Evolutionary conservation across 2,113 vertebrate genomes (phyloP).

Genomic region (Ictidomys tridecemlineatus): DNA sequence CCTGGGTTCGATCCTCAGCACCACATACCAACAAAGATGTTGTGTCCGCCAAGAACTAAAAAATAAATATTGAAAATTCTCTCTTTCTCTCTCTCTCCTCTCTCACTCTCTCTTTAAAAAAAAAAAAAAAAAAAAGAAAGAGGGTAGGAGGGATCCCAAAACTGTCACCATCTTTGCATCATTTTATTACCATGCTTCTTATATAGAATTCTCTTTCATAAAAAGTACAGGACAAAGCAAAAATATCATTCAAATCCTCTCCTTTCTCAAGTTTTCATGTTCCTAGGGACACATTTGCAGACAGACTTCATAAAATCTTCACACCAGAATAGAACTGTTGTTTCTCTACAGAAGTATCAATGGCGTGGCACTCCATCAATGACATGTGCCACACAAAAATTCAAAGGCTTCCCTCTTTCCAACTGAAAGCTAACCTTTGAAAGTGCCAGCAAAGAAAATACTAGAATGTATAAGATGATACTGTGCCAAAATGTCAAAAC

Average conservation of each 20-base stretch:
- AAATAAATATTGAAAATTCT: too few species aligned
- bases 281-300: neutral
- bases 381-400: neutral
- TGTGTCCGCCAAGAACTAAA: too few species aligned
- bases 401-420: neutral
- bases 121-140: too few species aligned
- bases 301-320: neutral
- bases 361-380: neutral
- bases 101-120: too few species aligned
- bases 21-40: too few species aligned
- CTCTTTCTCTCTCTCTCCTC: too few species aligned
- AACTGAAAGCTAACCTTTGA: neutral
- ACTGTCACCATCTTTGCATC: neutral
- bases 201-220: neutral
- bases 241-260: neutral
- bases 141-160: neutral
- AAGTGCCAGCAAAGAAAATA: neutral
- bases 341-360: neutral
- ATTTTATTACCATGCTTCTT: neutral
- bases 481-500: neutral
- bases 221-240: neutral
- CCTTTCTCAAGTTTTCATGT: neutral
- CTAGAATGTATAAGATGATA: neutral
- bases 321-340: neutral
- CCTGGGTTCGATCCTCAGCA: too few species aligned